Base-by-base conservation (phyloP, 2,888 invertebrate genomes). In the Micropterix aruncella region DNA sequence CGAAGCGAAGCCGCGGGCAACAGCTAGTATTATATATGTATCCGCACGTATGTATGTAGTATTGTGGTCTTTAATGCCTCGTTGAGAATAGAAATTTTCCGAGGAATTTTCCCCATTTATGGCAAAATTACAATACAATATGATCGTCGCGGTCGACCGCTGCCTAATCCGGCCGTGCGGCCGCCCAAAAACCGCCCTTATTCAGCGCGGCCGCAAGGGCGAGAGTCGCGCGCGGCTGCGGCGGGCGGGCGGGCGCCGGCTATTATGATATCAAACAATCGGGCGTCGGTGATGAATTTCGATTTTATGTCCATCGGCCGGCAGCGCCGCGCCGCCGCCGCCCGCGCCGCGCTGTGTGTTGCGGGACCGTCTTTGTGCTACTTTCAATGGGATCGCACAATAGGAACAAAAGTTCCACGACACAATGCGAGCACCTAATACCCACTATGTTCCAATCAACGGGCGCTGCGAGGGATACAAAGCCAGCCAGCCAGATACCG, bases 341-440 rank as follows among this genome's bases (percentile, higher is more conserved):
- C n/a, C n/a, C n/a, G n/a, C n/a, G n/a, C n/a, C n/a, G n/a, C n/a
- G n/a, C n/a, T n/a, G n/a, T n/a, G n/a, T 59, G 61, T 56, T 55
- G 60, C 49, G 51, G 51, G 45, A 47, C 46, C 65, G 65, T 68
- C 70, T 69, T 70, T 68, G 70, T 67, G 67, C 65, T 62, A 49
- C 65, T 62, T 66, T 64, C 66, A 69, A 69, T 65, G 65, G 63
- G 63, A 62, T 63, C 53, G 65, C 66, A 70, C 69, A 70, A 71
- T 70, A 66, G 70, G 70, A 67, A 70, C 71, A 71, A 70, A 70
- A 70, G 70, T 71, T 70, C 69, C 68, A 67, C 68, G 64, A 65
- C 68, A 70, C 70, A 70, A 69, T 70, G 66, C 69, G 67, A 66
- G 64, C 67, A 66, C 70, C 69, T 67, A 70, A 71, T 70, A 70